Evolutionary conservation across 2,888 invertebrate species (phyloP), one percentile per base, ranked within the genome.

Genomic region (Iselma pallidipennis): DNA sequence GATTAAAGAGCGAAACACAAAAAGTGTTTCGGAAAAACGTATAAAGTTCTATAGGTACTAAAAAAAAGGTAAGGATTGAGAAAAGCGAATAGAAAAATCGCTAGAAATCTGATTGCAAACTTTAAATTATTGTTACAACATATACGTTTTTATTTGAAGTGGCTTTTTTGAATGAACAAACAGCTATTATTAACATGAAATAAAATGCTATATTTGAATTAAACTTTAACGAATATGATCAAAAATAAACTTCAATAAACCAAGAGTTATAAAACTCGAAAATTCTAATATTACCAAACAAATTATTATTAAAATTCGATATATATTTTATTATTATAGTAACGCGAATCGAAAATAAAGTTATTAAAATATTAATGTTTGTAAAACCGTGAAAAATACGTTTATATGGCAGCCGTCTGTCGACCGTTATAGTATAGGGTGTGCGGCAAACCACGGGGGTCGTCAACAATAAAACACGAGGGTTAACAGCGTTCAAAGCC

Each of bases 311-410:
- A 33, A 9, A 14, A 14, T n/a, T n/a, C 37, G 37, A 14, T 37
- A 16, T n/a, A n/a, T 42, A 42, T 42, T 42, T 42, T 42, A 42
- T 19, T 42, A 19, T 19, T 10, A 19, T 1, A 10, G 7, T n/a
- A 6, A n/a, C n/a, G 7, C 19, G 42, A 19, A 21, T 26, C 19
- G 51, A 61, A 61, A 61, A 61, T 62, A 55, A 50, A 62, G 61
- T 54, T 55, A 58, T 62, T 57, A 58, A 28, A 52, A 33, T 56
- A 55, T 55, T 59, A 63, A 55, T 58, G 53, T 51, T 26, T 48
- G 58, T 52, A 19, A 31, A 42, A 37, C 55, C 63, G 57, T 63
- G 59, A 59, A 63, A 63, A 63, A 63, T 63, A 59, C 52, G 62
- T 51, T 55, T 59, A 52, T 28, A 12, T 42, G 21, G 48, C 55